These are phyloP conservation scores for Hoplostethus mediterraneus DNA, from an alignment of 2,797 vertebrate species.

Conservation along the genomic window DNA sequence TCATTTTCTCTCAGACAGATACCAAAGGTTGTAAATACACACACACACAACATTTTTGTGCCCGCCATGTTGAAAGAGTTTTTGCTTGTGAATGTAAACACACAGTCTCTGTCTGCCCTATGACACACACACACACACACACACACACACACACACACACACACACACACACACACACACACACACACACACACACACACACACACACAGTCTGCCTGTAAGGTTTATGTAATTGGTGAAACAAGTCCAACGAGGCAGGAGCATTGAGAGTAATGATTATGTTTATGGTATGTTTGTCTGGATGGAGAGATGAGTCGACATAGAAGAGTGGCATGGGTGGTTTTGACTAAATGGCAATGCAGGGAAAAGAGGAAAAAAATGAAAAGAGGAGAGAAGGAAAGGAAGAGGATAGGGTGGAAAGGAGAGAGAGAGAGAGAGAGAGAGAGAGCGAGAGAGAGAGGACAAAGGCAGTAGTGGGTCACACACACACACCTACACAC, in stretches of 20 bases:
- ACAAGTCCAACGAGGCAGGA: slow-evolving; percentile 51
- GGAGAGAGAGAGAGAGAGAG: slow-evolving; percentile 3
- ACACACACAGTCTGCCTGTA: slow-evolving; percentile 26
- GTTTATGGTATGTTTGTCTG: slow-evolving; percentile 65
- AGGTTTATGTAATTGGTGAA: slow-evolving; percentile 52
- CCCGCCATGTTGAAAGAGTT: slow-evolving; percentile 34
- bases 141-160: background rate
- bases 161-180: background rate
- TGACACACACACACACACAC: slow-evolving; percentile 1
- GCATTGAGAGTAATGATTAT: slow-evolving; percentile 68
- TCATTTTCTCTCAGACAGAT: slow-evolving; percentile 27
- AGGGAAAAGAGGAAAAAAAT: slow-evolving; percentile 45
- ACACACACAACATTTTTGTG: slow-evolving; percentile 55
- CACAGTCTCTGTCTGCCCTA: background rate
- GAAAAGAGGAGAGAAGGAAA: slow-evolving; percentile 4
- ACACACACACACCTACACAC: slow-evolving; percentile 19
- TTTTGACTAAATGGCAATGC: slow-evolving; percentile 70
- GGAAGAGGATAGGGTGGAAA: slow-evolving; percentile 6
- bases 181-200: background rate
- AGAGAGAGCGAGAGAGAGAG: slow-evolving; percentile 3
- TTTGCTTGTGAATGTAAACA: background rate
- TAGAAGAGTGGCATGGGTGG: slow-evolving; percentile 56
- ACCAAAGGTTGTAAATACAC: slow-evolving; percentile 63
- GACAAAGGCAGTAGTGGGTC: background rate
- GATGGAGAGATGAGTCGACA: slow-evolving; percentile 53